Base-by-base conservation (phyloP, 2,888 invertebrate genomes). In the Pristionchus fissidentatus region DNA sequence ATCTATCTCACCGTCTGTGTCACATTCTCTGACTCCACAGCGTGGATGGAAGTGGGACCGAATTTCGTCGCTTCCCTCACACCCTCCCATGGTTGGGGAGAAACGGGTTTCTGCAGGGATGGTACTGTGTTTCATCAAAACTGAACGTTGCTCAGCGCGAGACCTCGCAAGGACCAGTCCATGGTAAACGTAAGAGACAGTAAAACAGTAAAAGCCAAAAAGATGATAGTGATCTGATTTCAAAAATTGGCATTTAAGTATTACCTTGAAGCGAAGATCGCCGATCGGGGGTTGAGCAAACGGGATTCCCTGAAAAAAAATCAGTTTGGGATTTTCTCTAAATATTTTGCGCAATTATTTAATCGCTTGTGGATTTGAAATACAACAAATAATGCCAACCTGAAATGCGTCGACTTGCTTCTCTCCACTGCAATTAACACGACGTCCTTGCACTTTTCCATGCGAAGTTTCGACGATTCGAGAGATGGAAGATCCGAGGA, bases 101-200 rank as follows among this genome's bases (percentile, higher is more conserved):
- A 84, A 62, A 83, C 70, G 5, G 89, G 88, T 82, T 85, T 83
- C 87, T 88, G 35, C n/a, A n/a, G n/a, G n/a, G n/a, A n/a, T n/a
- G n/a, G n/a, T n/a, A n/a, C n/a, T n/a, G n/a, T n/a, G n/a, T n/a
- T n/a, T n/a, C n/a, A n/a, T n/a, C n/a, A n/a, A n/a, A n/a, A n/a
- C n/a, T n/a, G n/a, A n/a, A n/a, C n/a, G n/a, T n/a, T n/a, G n/a
- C n/a, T n/a, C n/a, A n/a, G n/a, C n/a, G n/a, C n/a, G n/a, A n/a
- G n/a, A n/a, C n/a, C n/a, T n/a, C n/a, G n/a, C n/a, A n/a, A n/a
- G n/a, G n/a, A n/a, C n/a, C n/a, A n/a, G n/a, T n/a, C n/a, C n/a
- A n/a, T n/a, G n/a, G n/a, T n/a, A n/a, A n/a, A n/a, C n/a, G n/a
- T n/a, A n/a, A n/a, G n/a, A n/a, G n/a, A n/a, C n/a, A n/a, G n/a